Evolutionary conservation across 2,113 vertebrate species (phyloP).

Genomic region (Zosterops lateralis): DNA sequence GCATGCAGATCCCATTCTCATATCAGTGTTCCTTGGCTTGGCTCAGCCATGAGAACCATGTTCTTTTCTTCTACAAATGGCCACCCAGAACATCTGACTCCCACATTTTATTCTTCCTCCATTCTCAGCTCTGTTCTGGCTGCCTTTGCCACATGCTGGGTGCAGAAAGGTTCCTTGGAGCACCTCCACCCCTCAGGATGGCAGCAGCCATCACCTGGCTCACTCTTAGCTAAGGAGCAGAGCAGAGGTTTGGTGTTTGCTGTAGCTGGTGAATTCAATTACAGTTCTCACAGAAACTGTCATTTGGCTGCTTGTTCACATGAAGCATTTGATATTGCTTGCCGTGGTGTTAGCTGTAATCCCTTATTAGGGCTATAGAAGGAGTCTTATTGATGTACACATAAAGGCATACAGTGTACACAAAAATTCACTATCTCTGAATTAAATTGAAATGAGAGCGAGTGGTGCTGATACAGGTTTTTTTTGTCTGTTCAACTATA

Average conservation of each 20-base stretch:
- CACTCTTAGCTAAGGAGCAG: background rate
- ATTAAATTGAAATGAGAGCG: background rate
- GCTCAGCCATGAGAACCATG: background rate
- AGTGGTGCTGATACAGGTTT: background rate
- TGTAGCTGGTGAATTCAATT: background rate
- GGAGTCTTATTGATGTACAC: background rate
- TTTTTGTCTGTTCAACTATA: background rate
- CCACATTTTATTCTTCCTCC: background rate
- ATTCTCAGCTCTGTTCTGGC: background rate
- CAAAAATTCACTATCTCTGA: background rate
- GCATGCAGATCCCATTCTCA: background rate
- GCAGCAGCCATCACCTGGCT: background rate
- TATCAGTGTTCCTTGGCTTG: background rate
- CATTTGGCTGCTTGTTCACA: slow-evolving; percentile 3
- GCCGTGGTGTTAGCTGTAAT: background rate
- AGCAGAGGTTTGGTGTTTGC: background rate
- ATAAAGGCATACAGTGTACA: background rate
- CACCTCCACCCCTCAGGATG: background rate
- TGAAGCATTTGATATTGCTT: background rate
- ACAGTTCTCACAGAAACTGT: slow-evolving; percentile 1
- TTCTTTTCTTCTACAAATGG: background rate
- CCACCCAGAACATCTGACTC: background rate
- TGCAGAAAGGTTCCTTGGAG: background rate
- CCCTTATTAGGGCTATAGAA: background rate
- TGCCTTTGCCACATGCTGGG: background rate